These are phyloP conservation scores for Catalaphyllia jardinei DNA, from an alignment of 64 coral and sea anemone species.

Conservation along the genomic window DNA sequence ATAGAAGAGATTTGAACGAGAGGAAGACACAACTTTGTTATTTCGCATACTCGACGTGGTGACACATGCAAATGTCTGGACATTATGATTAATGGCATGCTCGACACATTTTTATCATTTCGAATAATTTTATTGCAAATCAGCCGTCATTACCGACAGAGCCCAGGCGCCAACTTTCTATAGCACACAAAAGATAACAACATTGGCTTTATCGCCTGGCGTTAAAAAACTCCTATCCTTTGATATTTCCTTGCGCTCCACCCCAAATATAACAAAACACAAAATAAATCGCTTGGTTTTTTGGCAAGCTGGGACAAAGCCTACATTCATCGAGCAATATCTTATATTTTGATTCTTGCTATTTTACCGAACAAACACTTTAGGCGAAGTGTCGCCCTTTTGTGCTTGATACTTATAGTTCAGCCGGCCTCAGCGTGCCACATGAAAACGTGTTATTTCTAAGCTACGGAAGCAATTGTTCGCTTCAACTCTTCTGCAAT, in stretches of 20 bases:
- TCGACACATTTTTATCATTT: constrained; percentile 46
- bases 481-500: constrained; percentile 21
- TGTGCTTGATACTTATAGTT: not conserved
- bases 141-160: not conserved
- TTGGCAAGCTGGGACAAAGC: not conserved
- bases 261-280: constrained; percentile 1
- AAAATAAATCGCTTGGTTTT: constrained; percentile 15
- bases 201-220: constrained; percentile 39
- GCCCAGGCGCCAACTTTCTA: constrained; percentile 36
- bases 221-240: constrained; percentile 25
- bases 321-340: not conserved
- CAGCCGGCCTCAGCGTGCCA: not conserved
- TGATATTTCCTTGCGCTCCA: constrained; percentile 18
- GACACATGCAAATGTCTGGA: constrained; percentile 36
- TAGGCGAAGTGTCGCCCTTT: not conserved
- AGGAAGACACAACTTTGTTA: not conserved
- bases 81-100: constrained; percentile 31
- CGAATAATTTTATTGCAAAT: constrained; percentile 50
- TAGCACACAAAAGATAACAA: constrained; percentile 38
- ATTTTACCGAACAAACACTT: not conserved
- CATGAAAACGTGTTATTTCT: constrained; percentile 44
- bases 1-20: constrained; percentile 24
- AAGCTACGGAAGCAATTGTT: constrained; percentile 37
- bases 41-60: not conserved
- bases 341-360: not conserved